Base-by-base conservation (phyloP, 2,797 vertebrate genomes). In the Pogonophryne albipinna region DNA sequence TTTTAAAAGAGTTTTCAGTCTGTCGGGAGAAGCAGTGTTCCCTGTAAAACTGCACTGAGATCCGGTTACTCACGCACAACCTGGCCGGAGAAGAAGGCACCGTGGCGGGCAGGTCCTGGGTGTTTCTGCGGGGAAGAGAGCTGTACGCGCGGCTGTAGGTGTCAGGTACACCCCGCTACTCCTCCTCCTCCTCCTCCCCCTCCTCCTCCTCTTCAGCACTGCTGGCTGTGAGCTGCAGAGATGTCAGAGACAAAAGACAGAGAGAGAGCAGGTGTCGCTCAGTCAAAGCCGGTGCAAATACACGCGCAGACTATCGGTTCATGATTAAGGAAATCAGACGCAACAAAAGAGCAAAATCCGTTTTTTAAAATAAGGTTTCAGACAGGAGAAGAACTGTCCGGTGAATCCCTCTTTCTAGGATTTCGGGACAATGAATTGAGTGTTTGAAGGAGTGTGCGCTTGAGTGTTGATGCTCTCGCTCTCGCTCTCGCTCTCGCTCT, bases 191-290 rank as follows among this genome's bases (percentile, higher is more conserved):
- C 60, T 61, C 68, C 66, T 56, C 27, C 23, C 74, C 53, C 70
- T 77, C 73, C 47, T 66, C 60, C 17, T 66, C 73, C 47, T 66
- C 60, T 14, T 66, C 51, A 61, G 61, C n/a, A 64, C 78, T 81
- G 70, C 86, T 74, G 57, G 23, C 70, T 58, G 67, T 10, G 68
- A 64, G 78, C 80, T 76, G 89, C 85, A 71, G 85, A 81, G 87
- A 90, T 90, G 79, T 78, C 23, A 62, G 66, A 88, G 84, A 92
- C 90, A 92, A 92, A 88, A 89, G 85, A 79, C 20, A 60, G 72
- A 23, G 57, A 23, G 38, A 69, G 72, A 74, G 88, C 90, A 91
- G 89, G 91, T 91, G 90, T 85, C 74, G 53, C 74, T 84, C 74
- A 68, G 77, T 75, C 50, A 51, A 56, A 85, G 55, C 79, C 56